Percentiles rank a stretch among this genome's conserved stretches.
These are phyloP conservation scores for Cephalopterus ornatus DNA, from an alignment of 2,113 vertebrate genomes.

Conservation along the genomic window DNA sequence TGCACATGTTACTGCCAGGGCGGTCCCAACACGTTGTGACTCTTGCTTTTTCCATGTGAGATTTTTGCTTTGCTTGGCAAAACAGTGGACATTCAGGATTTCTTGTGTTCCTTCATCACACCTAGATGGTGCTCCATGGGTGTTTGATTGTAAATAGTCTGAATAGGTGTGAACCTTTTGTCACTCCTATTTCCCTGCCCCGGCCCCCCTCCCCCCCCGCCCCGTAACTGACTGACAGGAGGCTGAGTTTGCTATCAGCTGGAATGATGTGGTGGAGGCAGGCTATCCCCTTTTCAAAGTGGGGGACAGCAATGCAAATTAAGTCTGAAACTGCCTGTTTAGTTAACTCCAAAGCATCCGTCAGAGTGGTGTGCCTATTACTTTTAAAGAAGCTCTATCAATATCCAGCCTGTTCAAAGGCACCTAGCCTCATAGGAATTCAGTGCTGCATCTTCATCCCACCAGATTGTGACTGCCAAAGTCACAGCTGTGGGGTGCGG, in stretches of 20 bases:
- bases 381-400: neutral
- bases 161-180: neutral
- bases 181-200: neutral
- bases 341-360: neutral
- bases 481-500: fast-evolving
- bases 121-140: neutral
- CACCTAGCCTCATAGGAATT: neutral
- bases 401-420: neutral
- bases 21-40: neutral
- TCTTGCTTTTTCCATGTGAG: neutral
- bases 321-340: neutral
- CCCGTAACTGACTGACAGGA: neutral
- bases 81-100: neutral
- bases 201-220: neutral
- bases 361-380: neutral
- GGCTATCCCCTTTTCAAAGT: neutral
- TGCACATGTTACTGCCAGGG: neutral
- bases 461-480: neutral
- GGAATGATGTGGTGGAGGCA: neutral
- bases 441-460: neutral
- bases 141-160: neutral
- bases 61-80: neutral
- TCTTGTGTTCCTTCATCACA: neutral
- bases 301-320: neutral
- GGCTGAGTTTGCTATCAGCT: neutral